Evolutionary conservation across 1,140 invertebrate genomes (phyloP).

Genomic region (Uloborus diversus): DNA sequence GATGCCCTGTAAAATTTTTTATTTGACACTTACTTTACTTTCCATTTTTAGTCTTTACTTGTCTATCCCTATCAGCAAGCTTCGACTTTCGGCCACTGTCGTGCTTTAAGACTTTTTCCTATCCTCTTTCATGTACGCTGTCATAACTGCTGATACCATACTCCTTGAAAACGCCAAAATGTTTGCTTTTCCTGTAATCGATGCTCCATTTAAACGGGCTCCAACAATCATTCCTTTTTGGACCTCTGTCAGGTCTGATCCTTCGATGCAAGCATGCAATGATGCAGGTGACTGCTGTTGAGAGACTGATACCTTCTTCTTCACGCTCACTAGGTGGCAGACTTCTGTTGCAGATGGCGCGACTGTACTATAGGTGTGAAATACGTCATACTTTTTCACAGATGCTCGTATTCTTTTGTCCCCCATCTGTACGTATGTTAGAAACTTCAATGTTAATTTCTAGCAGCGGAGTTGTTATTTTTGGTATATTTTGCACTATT

Average conservation of each 20-base stretch:
- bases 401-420: conserved; percentile 5
- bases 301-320: conserved; percentile 5
- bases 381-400: conserved; percentile 3
- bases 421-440: not conserved
- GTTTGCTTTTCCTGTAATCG: not conserved
- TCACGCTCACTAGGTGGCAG: conserved; percentile 3
- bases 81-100: too few species aligned
- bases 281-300: conserved; percentile 2
- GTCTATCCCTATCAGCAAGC: too few species aligned
- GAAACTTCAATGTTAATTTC: too few species aligned
- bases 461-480: too few species aligned
- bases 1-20: too few species aligned
- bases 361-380: conserved; percentile 8
- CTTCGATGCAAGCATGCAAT: not conserved
- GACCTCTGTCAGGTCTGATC: not conserved
- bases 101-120: not conserved
- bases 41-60: too few species aligned
- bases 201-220: not conserved
- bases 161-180: not conserved
- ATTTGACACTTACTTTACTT: too few species aligned
- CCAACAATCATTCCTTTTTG: not conserved
- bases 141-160: conserved; percentile 23
- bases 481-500: too few species aligned
- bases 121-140: not conserved
- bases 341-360: conserved; percentile 8